Conservation (phyloP, 2,113 vertebrate genomes). For the Promerops cafer region DNA sequence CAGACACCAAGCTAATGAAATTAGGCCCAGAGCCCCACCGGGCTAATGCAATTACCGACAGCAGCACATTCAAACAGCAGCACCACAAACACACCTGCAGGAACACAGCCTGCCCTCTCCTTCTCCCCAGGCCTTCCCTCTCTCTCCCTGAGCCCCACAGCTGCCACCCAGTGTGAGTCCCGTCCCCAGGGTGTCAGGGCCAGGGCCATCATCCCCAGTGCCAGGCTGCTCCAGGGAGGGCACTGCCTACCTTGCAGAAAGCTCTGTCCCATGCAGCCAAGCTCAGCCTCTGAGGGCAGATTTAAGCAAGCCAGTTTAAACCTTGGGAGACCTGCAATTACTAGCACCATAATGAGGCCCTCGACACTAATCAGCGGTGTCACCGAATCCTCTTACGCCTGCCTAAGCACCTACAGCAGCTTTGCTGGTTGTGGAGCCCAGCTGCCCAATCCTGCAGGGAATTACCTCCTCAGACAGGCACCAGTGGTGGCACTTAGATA, state of each 20-base stretch:
- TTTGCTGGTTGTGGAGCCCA: slow-evolving; percentile 17
- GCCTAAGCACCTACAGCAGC: slow-evolving; percentile 55
- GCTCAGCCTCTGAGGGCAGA: not conserved
- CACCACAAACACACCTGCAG: not conserved
- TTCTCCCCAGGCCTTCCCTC: not conserved
- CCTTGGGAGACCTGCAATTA: slow-evolving; percentile 37
- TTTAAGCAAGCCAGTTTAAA: slow-evolving; percentile 6
- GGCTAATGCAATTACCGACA: slow-evolving; percentile 45
- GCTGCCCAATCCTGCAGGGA: slow-evolving; percentile 35
- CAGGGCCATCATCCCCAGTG: not conserved
- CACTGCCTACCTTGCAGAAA: slow-evolving; percentile 43
- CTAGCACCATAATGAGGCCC: not conserved
- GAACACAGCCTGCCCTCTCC: not conserved
- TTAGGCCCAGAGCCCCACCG: not conserved
- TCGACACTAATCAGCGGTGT: slow-evolving; percentile 40
- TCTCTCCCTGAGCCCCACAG: not conserved
- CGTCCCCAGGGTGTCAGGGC: not conserved
- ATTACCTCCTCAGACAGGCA: not conserved
- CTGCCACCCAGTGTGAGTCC: not conserved
- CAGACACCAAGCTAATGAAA: slow-evolving; percentile 54
- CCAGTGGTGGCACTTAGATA: not conserved
- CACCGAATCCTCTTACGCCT: slow-evolving; percentile 48
- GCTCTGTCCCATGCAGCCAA: not conserved
- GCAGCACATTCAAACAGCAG: not conserved
- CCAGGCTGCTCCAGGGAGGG: not conserved